Base-by-base conservation (phyloP, 2,113 vertebrate species). In the Sigmodon hispidus region DNA sequence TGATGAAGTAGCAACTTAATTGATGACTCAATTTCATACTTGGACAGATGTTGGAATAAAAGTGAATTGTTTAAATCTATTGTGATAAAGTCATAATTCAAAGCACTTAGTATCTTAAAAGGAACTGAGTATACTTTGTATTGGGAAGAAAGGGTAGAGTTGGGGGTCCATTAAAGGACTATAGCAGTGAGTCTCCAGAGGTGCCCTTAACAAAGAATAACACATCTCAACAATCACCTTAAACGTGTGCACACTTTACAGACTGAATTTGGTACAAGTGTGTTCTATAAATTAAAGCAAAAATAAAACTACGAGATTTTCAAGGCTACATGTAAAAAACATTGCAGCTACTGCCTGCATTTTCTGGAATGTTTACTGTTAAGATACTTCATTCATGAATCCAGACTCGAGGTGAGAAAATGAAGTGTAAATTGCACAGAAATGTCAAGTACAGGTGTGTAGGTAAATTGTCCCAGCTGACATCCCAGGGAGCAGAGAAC, bases 51-150 rank as follows among this genome's bases (percentile, higher is more conserved):
- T 94, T 77, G 4, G 57, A 50, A 93, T 80, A 17, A 86, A 93
- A 93, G 81, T 91, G 83, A 77, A 57, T 31, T 34, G 29, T 73
- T 96, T 84, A 85, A 84, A 84, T 59, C 24, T 52, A 80, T 57
- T n/a, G 12, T 73, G n/a, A 91, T 77, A 83, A 75, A 8, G 40
- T 57, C 77, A 61, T 69, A 40, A 85, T 9, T 79, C 59, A 43
- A 87, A 90, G 50, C 31, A 61, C 57, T 59, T 19, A 24, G 19
- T 40, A 1, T 79, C 50, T 40, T 76, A 17, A 7, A 26, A 90
- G 22, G 59, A 26, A 1, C 29, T 65, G n/a, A 57, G 3, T 63
- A n/a, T 88, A 75, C 75, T 90, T 92, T 85, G 34, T 48, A 81
- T 59, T 76, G 5, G 0, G 6, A 75, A 22, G 26, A 10, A 91